phyloP scores from a whole-genome alignment of 2,797 vertebrate genomes.

The Malacoraja senta region DNA sequence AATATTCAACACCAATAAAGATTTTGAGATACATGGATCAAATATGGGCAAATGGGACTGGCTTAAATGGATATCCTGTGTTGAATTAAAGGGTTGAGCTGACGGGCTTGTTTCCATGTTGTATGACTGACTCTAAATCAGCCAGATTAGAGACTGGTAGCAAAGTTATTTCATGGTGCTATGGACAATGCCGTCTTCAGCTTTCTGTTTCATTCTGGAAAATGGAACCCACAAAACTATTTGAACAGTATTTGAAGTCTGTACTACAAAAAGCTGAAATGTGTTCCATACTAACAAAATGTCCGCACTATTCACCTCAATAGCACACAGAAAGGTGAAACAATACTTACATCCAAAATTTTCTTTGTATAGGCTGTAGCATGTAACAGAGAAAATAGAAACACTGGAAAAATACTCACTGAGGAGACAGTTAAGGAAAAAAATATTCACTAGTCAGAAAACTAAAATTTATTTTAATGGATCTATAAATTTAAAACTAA shows the following conservation, averaged over 20 bases:
- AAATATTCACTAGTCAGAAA: conserved; percentile 18
- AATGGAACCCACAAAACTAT: background rate
- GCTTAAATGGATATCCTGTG: no score
- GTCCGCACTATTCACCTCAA: background rate
- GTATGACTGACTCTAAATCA: no score
- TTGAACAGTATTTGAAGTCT: background rate
- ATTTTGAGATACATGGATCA: no score
- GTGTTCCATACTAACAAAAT: conserved; percentile 4
- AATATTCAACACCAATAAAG: background rate
- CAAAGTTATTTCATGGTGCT: background rate
- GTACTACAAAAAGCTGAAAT: background rate
- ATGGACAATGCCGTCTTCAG: background rate
- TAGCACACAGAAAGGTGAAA: background rate
- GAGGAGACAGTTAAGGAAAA: conserved; percentile 65
- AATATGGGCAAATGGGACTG: no score
- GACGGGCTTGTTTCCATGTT: no score
- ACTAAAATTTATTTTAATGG: no score
- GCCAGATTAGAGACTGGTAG: background rate
- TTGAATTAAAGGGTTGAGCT: no score
- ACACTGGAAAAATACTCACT: conserved; percentile 98
- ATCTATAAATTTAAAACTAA: conserved; percentile 1
- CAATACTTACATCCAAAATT: conserved; percentile 86
- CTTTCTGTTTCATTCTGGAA: background rate
- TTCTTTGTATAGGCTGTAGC: conserved; percentile 95
- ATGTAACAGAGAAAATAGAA: conserved; percentile 94